These are phyloP conservation scores for Incurvaria masculella DNA, from an alignment of 2,888 invertebrate species.

Conservation along the genomic window DNA sequence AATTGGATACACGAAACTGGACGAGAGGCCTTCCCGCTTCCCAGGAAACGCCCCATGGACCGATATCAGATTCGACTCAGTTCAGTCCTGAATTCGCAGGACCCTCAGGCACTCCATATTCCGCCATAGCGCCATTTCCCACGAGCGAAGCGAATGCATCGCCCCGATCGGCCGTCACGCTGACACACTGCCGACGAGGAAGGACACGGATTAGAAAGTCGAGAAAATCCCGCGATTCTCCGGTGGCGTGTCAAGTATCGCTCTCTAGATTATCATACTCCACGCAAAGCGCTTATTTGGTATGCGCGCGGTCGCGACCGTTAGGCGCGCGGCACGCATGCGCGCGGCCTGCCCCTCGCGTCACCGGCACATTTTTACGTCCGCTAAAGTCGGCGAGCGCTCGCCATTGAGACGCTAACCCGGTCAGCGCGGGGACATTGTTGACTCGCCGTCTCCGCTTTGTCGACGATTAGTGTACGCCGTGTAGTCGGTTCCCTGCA, in stretches of 20 bases:
- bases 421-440: conserved; percentile 34
- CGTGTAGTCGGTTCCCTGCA: neutral
- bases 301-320: conserved; percentile 35
- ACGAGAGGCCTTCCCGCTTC: neutral
- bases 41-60: no score
- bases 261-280: conserved; percentile 44
- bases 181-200: conserved; percentile 21
- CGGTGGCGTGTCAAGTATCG: conserved; percentile 41
- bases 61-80: no score
- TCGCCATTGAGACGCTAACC: conserved; percentile 53
- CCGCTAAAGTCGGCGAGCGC: conserved; percentile 44
- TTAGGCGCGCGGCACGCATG: conserved; percentile 50
- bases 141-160: no score
- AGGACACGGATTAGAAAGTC: conserved; percentile 45
- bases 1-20: neutral
- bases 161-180: no score
- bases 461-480: neutral
- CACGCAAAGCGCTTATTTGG: conserved; percentile 50
- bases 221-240: conserved; percentile 14
- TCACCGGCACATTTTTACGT: conserved; percentile 54
- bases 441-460: neutral
- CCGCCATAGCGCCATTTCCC: no score
- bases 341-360: conserved; percentile 28
- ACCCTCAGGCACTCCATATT: no score
- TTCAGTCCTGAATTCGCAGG: no score